Evolutionary conservation across 1,140 invertebrate genomes (phyloP), one percentile per base, ranked within the genome.

Genomic region (Drosophila carrolli): DNA sequence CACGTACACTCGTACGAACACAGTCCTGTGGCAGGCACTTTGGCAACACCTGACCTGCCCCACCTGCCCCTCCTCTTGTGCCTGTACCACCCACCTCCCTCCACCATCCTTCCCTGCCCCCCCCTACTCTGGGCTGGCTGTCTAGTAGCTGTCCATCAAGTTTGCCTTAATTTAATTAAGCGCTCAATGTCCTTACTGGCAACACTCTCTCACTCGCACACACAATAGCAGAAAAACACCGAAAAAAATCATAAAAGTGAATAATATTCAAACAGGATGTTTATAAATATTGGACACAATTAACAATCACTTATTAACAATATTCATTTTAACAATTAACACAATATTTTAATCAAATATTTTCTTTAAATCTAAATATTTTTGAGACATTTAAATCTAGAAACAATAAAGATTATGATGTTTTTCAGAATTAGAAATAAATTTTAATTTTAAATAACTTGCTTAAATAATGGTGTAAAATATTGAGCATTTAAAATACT

Each of bases 91-190:
- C 19, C 19, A 10, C 61, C 29, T 19, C 11, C 57, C 16, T 29
- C 44, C 29, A n/a, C 11, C 40, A 40, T 10, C 38, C 57, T 13
- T 13, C 14, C 23, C 37, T 38, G 29, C 50, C 14, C 32, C 37
- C 37, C 35, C n/a, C 50, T 43, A 29, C 48, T 27, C 72, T 44
- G 53, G 80, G 61, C 81, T 68, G 62, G 44, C 65, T 86, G 83
- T 86, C 83, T 86, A 79, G 80, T 88, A 88, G 80, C 84, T 89
- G 84, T 89, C 84, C 84, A 88, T 88, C 84, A 88, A 89, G 84
- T 53, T 75, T 81, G 68, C 73, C 84, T 89, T 88, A 88, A 88
- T 88, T 88, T 84, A 88, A 88, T 88, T 88, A 89, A 84, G 84
- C 84, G 80, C 84, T 88, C 84, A 88, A 88, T 84, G 80, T 88